Evolutionary conservation across 35 echinoderm and acorn worm species (phyloP).

Genomic region (Chiridota heheva): DNA sequence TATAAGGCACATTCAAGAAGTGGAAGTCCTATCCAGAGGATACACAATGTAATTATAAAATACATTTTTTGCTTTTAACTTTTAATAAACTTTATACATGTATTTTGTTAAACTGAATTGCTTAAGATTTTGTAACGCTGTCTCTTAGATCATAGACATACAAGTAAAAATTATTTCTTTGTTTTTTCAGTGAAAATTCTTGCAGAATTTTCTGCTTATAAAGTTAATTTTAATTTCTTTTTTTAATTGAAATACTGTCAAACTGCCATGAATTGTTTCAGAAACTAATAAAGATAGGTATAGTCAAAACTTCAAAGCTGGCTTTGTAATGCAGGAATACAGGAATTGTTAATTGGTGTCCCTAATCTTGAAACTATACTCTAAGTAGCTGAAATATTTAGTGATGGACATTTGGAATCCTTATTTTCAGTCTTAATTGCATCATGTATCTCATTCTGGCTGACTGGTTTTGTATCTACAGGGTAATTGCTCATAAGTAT

Average conservation of each 20-base stretch:
- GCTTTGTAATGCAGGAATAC: no score
- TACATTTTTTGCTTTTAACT: neutral
- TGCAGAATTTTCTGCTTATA: neutral
- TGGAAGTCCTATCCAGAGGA: conserved; percentile 60
- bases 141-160: neutral
- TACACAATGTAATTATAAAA: conserved; percentile 52
- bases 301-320: no score
- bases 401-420: neutral
- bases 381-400: neutral
- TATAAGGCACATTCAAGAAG: conserved; percentile 47
- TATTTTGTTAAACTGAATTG: neutral
- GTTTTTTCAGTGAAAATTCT: neutral
- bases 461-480: neutral
- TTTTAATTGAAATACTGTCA: neutral
- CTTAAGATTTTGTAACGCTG: neutral
- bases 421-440: neutral
- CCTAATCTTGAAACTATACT: neutral
- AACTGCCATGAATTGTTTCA: no score
- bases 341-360: neutral
- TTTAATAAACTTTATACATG: neutral
- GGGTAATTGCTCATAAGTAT: conserved; percentile 30
- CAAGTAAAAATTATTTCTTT: neutral
- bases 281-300: no score
- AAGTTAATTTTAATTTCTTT: neutral
- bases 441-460: neutral